Evolutionary conservation across 1,140 invertebrate genomes (phyloP).

Genomic region (Drosophila ambigua): DNA sequence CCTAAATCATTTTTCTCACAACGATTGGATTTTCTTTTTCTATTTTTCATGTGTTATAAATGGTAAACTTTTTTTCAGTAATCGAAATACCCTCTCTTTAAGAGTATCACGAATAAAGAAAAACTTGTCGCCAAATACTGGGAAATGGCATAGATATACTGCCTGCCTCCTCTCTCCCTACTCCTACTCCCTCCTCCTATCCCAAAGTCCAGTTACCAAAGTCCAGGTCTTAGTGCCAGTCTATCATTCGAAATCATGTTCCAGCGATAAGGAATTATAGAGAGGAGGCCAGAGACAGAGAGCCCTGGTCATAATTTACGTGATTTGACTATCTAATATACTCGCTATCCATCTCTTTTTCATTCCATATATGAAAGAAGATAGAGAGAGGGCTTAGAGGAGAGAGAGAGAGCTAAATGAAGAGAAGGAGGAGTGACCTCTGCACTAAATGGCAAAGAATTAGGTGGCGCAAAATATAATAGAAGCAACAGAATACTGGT

Average conservation of each 20-base stretch:
- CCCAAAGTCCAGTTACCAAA: too few species aligned
- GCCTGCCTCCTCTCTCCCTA: neutral
- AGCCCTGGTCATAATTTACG: conserved; percentile 75
- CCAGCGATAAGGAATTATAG: conserved; percentile 78
- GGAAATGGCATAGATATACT: too few species aligned
- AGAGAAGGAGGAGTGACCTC: conserved; percentile 7
- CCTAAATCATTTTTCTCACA: too few species aligned
- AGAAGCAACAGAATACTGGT: too few species aligned
- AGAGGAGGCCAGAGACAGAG: conserved; percentile 8
- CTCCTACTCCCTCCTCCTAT: conserved; percentile 1
- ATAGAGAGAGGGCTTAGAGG: conserved; percentile 25
- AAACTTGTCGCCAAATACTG: too few species aligned
- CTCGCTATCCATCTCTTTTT: conserved; percentile 3
- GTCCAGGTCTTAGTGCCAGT: conserved; percentile 37
- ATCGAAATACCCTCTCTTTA: too few species aligned
- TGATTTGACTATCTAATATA: conserved; percentile 71
- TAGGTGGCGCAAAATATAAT: conserved; percentile 16
- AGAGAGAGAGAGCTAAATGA: conserved; percentile 19
- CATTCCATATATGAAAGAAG: conserved; percentile 6
- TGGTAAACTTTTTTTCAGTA: too few species aligned
- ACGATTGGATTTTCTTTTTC: too few species aligned
- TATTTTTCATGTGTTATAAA: too few species aligned
- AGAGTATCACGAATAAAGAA: too few species aligned
- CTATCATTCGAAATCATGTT: conserved; percentile 81
- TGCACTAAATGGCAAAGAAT: conserved; percentile 37